Base-by-base conservation (phyloP, 2,888 invertebrate genomes). In the Nudaria mundana region DNA sequence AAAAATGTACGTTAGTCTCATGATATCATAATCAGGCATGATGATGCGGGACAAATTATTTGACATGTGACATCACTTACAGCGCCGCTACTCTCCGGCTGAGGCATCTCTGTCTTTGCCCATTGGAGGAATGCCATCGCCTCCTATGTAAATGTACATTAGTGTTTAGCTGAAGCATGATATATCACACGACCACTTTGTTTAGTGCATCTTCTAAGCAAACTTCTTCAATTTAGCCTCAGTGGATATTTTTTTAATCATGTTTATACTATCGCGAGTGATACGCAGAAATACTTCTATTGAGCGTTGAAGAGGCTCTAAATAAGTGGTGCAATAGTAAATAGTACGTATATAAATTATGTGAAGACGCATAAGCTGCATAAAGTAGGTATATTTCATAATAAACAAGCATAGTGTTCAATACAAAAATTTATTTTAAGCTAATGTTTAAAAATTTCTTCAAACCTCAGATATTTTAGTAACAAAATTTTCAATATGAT, bases 1-100 rank as follows among this genome's bases (percentile, higher is more conserved):
- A 76, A 81, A 76, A 76, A 54, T 69, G 86, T 83, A 84, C 79
- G 81, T 86, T 87, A 86, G 80, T 84, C 70, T 82, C 78, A 74
- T 82, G 81, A 82, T 77, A 78, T 73, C 78, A 75, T 66, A 63
- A 48, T 61, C 59, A 52, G 55, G 55, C 48, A 30, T 56, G 53
- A 54, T 54, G 63, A 65, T 55, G 65, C 59, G 58, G 75, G 73
- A 75, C 74, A 64, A 71, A 76, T 71, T 76, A 65, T 65, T n/a
- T 54, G 57, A 59, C 66, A 64, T 65, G 66, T 76, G 76, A 71
- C 77, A 57, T 80, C 82, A 89, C 89, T 89, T 89, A 89, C 89
- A 61, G 84, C 81, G 62, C 80, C 81, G 76, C 86, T 85, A 63
- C 80, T 61, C 59, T 76, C 89, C 64, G 84, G 79, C 56, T 81